Percentiles rank a stretch among this genome's conserved stretches.
These are phyloP conservation scores for Ictalurus punctatus DNA, from an alignment of 2,113 vertebrate species.

Conservation along the genomic window DNA sequence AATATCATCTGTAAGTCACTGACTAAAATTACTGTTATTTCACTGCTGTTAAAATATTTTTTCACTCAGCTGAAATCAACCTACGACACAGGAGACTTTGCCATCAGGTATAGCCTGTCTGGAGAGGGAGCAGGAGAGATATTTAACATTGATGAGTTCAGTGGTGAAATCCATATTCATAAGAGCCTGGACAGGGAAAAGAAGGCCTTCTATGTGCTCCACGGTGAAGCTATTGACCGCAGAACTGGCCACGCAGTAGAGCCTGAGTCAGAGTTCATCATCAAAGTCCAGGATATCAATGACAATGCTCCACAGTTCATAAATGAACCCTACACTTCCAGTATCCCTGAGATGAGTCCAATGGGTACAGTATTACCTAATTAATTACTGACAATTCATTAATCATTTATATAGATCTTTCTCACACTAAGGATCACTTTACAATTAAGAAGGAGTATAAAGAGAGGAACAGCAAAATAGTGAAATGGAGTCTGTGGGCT, in stretches of 20 bases:
- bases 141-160: conserved; percentile 79
- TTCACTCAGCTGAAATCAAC: conserved; percentile 82
- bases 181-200: conserved; percentile 86
- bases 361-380: conserved; percentile 74
- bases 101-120: conserved; percentile 78
- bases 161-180: conserved; percentile 75
- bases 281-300: conserved; percentile 90
- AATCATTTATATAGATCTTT: neutral
- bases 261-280: conserved; percentile 87
- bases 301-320: conserved; percentile 88
- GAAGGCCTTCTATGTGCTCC: conserved; percentile 81
- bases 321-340: conserved; percentile 85
- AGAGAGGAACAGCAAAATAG: neutral
- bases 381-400: neutral
- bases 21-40: conserved; percentile 20
- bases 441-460: neutral
- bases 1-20: neutral
- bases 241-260: conserved; percentile 78
- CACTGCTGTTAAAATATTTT: conserved; percentile 31
- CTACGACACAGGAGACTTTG: conserved; percentile 76
- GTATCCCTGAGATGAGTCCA: conserved; percentile 90
- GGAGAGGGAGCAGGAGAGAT: conserved; percentile 82
- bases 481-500: neutral
- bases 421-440: neutral
- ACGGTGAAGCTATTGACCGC: conserved; percentile 80